Evolutionary conservation across 2,888 invertebrate species (phyloP).

Genomic region (Cephus runcator): DNA sequence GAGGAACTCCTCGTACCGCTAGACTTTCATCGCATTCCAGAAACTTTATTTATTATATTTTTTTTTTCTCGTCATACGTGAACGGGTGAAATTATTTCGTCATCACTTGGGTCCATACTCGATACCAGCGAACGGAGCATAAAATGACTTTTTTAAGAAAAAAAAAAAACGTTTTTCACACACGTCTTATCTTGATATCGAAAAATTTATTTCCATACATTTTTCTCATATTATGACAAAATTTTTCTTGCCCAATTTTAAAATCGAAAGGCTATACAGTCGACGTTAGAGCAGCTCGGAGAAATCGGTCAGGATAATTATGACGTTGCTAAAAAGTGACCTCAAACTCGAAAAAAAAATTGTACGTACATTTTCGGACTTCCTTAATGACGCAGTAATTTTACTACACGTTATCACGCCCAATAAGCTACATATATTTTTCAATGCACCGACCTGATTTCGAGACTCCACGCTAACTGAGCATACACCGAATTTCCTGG

Average conservation of each 20-base stretch:
- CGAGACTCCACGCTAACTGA: constrained; percentile 18
- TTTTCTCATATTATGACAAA: background rate
- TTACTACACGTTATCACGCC: background rate
- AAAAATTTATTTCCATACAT: background rate
- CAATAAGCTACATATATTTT: background rate
- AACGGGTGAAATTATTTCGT: background rate
- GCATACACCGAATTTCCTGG: constrained; percentile 26
- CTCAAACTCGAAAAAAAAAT: background rate
- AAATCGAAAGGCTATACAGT: background rate
- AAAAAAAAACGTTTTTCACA: too few relatives aligned
- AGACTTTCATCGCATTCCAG: constrained; percentile 34
- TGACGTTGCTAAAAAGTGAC: background rate
- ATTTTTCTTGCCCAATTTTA: background rate
- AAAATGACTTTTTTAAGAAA: background rate
- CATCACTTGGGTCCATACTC: background rate
- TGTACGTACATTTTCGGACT: background rate
- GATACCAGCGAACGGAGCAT: constrained; percentile 15
- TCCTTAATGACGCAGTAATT: background rate
- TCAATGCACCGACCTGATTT: background rate
- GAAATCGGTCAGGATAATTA: background rate
- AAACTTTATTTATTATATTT: constrained; percentile 19
- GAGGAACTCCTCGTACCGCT: constrained; percentile 17
- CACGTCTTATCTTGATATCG: background rate
- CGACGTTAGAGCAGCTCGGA: background rate
- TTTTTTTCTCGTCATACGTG: constrained; percentile 9